phyloP scores from a whole-genome alignment of 2,113 vertebrate species.

The Pheucticus melanocephalus region DNA sequence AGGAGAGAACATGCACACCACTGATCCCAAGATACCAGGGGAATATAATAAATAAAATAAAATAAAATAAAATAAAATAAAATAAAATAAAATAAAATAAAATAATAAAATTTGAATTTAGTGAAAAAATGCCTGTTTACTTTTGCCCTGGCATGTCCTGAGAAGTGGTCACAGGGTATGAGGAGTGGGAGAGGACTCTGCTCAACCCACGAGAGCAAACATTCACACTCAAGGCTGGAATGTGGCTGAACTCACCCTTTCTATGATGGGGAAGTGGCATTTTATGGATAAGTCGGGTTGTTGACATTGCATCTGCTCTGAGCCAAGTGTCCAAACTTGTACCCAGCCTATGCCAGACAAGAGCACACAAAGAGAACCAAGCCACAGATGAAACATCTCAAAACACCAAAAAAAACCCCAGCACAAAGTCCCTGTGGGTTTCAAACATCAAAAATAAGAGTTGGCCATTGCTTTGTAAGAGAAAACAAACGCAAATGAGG shows the following conservation, averaged over 20 bases:
- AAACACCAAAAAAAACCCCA: background rate
- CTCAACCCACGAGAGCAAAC: background rate
- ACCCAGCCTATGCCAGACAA: background rate
- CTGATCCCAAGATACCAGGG: background rate
- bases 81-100: too few relatives aligned
- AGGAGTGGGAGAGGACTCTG: background rate
- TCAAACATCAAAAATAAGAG: background rate
- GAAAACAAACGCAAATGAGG: accelerated
- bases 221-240: background rate
- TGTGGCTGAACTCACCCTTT: background rate
- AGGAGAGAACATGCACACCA: background rate
- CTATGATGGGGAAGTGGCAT: background rate
- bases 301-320: background rate
- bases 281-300: background rate
- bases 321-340: background rate
- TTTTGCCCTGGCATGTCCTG: background rate
- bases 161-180: background rate
- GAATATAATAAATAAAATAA: too few relatives aligned
- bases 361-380: background rate
- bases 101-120: background rate
- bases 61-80: too few relatives aligned
- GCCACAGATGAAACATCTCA: background rate
- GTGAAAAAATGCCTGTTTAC: background rate
- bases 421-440: background rate
- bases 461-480: background rate